Evolutionary conservation across 2,888 invertebrate species (phyloP), one percentile per base, ranked within the genome.

Genomic region (Pecten maximus): DNA sequence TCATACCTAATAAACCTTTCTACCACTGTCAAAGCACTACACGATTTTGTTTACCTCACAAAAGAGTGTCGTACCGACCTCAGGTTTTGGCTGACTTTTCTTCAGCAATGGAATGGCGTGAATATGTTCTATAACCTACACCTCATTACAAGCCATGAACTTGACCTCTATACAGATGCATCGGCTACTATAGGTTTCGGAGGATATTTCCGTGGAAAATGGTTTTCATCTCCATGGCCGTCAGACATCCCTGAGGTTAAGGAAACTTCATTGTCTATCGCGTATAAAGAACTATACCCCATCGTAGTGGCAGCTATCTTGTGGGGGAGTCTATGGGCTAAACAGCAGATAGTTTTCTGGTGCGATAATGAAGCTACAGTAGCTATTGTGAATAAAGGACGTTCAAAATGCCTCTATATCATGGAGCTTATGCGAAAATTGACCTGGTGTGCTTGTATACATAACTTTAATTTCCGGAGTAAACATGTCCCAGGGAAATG

Each of bases 331-430:
- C 2, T 19, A 15, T 91, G 91, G 91, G 35, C 87, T 4, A 87
- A 54, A 40, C 48, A 89, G 50, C 40, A 87, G 48, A 90, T 92
- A 40, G 40, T 89, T 1, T 91, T 91, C 16, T 35, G 60, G 12
- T 91, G 91, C 88, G 91, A 92, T 40, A 92, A 92, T 87, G 88
- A 87, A 28, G 88, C 91, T n/a, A 88, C 90, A 19, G 90, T 91
- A 86, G 88, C 89, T 10, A 87, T 86, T 86, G 35, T 87, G 28
- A 86, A 87, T n/a, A 87, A 89, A 35, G 87, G 89, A n/a, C 89
- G 89, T 40, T 89, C 89, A 86, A 89, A 89, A 60, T 87, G 89
- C 35, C 44, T 89, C 40, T 40, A 60, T 2, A 89, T 89, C 23
- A 89, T 89, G 89, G 87, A 89, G 87, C 44, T 89, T 10, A 87